These are phyloP conservation scores for Hyles lineata DNA, from an alignment of 2,888 invertebrate species.

Conservation along the genomic window DNA sequence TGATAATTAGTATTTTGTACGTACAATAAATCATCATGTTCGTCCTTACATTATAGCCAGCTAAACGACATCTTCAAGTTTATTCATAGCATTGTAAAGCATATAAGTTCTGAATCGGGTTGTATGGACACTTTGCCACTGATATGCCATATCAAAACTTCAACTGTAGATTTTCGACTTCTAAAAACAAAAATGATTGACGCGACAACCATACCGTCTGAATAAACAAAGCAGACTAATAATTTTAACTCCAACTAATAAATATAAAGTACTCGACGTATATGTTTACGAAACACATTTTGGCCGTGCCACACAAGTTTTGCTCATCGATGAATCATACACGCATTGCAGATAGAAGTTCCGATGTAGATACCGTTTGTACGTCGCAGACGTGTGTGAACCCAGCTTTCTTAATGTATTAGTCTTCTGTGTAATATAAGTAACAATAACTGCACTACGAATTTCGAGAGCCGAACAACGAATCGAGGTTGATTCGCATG, in stretches of 20 bases:
- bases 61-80: too few species aligned
- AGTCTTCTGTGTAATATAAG: constrained; percentile 31
- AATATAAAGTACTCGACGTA: constrained; percentile 21
- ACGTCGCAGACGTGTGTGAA: constrained; percentile 22
- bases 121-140: too few species aligned
- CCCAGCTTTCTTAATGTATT: constrained; percentile 28
- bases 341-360: constrained; percentile 23
- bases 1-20: too few species aligned
- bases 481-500: constrained; percentile 10
- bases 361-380: constrained; percentile 15
- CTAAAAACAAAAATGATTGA: constrained; percentile 2
- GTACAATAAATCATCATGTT: too few species aligned
- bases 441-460: constrained; percentile 28
- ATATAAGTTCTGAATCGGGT: too few species aligned
- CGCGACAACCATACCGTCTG: background rate
- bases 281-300: constrained; percentile 26
- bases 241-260: constrained; percentile 19
- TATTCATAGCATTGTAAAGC: too few species aligned
- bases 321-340: constrained; percentile 29
- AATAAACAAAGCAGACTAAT: constrained; percentile 25
- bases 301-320: constrained; percentile 28
- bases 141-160: too few species aligned
- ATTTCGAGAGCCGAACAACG: constrained; percentile 16
- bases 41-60: too few species aligned
- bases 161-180: background rate